Evolutionary conservation across 1,140 invertebrate genomes (phyloP).

Genomic region (Protaetia brevitarsis): DNA sequence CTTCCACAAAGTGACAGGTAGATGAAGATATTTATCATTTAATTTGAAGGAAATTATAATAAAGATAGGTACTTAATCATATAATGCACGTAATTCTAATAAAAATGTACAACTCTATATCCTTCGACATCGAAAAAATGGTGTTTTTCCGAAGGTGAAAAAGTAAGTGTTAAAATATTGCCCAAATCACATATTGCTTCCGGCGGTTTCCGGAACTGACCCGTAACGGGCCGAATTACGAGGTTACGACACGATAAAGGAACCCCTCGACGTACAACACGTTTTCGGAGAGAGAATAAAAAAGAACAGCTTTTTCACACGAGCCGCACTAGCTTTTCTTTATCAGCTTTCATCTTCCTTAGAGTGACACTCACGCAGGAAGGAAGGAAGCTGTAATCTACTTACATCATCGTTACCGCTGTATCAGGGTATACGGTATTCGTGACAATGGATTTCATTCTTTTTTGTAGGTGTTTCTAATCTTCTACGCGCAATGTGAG

Average conservation of each 20-base stretch:
- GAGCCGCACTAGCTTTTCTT: slow-evolving; percentile 20
- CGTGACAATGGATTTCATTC: no score
- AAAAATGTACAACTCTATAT: no score
- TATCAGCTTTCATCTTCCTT: slow-evolving; percentile 28
- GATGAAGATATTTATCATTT: no score
- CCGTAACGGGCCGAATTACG: slow-evolving; percentile 39
- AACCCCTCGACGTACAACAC: slow-evolving; percentile 28
- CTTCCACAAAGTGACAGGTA: no score
- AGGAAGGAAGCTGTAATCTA: background rate
- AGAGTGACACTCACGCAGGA: background rate
- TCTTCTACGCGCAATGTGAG: no score
- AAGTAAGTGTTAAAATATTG: slow-evolving; percentile 37
- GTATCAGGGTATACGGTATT: no score
- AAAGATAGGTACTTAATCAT: no score
- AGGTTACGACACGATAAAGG: slow-evolving; percentile 42
- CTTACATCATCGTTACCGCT: slow-evolving; percentile 5
- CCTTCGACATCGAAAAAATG: no score
- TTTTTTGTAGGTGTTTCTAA: no score
- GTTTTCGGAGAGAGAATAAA: background rate
- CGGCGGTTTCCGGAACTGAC: slow-evolving; percentile 39
- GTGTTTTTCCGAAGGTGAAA: background rate
- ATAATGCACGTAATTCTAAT: no score
- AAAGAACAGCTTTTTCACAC: background rate
- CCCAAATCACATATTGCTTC: slow-evolving; percentile 41
- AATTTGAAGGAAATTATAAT: no score